These are phyloP conservation scores for Columba guinea DNA, from an alignment of 2,797 vertebrate species.

Conservation along the genomic window DNA sequence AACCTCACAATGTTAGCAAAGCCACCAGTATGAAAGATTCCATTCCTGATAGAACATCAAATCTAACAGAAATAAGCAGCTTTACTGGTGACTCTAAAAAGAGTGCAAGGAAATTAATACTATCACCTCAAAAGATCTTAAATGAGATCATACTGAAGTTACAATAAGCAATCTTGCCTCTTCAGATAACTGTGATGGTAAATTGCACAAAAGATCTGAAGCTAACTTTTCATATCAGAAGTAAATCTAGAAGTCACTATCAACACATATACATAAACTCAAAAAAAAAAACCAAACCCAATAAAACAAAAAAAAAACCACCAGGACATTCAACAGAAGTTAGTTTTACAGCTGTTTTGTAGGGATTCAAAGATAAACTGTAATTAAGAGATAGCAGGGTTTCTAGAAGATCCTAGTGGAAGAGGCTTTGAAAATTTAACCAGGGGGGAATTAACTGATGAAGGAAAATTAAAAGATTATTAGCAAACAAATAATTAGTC, in stretches of 20 bases:
- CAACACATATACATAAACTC: neutral
- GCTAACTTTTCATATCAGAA: slow-evolving; percentile 8
- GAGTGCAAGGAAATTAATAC: neutral
- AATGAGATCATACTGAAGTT: neutral
- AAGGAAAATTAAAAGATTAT: slow-evolving; percentile 62
- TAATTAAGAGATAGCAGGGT: slow-evolving; percentile 45
- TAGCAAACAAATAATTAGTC: slow-evolving; percentile 61
- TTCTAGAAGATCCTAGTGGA: slow-evolving; percentile 46
- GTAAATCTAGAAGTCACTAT: neutral
- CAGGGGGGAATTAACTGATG: slow-evolving; percentile 35
- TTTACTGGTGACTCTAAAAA: neutral
- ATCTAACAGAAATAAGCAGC: neutral
- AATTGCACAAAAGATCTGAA: neutral
- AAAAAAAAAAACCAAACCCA: neutral
- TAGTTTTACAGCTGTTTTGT: slow-evolving; percentile 10
- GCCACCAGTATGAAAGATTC: neutral
- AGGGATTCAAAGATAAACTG: slow-evolving; percentile 16
- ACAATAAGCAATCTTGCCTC: neutral
- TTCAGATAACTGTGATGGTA: neutral
- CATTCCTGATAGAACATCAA: neutral
- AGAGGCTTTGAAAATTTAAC: slow-evolving; percentile 60
- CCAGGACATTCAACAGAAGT: neutral
- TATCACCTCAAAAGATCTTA: neutral
- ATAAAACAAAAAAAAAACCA: neutral
- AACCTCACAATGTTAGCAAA: neutral